Evolutionary conservation across 1,140 invertebrate genomes (phyloP), one percentile per base, ranked within the genome.

Genomic region (Hycleus phaleratus): DNA sequence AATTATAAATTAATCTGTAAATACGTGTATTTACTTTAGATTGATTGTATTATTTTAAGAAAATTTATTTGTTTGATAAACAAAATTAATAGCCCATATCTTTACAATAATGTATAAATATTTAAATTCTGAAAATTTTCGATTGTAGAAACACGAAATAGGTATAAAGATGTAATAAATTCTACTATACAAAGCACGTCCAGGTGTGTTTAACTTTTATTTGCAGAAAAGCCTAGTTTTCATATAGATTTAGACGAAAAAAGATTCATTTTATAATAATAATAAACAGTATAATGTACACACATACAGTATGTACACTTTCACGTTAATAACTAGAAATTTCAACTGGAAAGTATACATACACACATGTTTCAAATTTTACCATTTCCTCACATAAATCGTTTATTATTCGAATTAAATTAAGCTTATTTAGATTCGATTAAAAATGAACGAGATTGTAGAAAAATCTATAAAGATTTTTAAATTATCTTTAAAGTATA

Each of bases 251-350:
- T 7, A 4, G 32, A 5, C 32, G 32, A 32, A 32, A 32, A 32
- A 32, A 32, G 4, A 32, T 32, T 38, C 26, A 38, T 10, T 48
- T 48, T 25, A 25, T 9, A 24, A 42, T 18, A 49, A 7, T 11
- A 11, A 49, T 51, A 51, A 51, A 18, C 18, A 12, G 24, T 52
- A 44, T 49, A 26, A 38, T 26, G 3, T 10, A 18, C 32, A 12
- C 12, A 47, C 46, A 25, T 26, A 49, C 48, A n/a, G 46, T 49
- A 38, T 10, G 18, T 47, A n/a, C 40, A 52, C 50, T 52, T 52
- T 52, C 50, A 49, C 48, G 48, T 38, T 49, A 7, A 7, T 12
- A 11, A 49, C 26, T 49, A 49, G 48, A 49, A 49, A 49, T 18
- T 47, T 25, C 25, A 38, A 49, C n/a, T 49, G 48, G 48, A 49